Base-by-base conservation (phyloP, 2,113 vertebrate genomes). In the Cyprinus carpio region DNA sequence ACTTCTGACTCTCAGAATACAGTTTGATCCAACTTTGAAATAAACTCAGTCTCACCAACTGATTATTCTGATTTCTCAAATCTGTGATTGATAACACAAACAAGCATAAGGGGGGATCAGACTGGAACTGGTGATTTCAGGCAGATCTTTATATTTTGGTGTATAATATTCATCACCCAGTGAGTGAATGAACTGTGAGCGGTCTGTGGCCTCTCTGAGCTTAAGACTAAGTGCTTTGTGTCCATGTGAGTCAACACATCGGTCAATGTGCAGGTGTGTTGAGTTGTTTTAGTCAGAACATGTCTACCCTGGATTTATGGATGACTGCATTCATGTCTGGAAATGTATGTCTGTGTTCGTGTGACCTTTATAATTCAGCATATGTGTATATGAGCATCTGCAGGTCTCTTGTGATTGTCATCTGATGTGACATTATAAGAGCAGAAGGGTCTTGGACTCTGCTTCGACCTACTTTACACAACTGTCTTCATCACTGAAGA, bases 391-490 rank as follows among this genome's bases (percentile, higher is more conserved):
- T 40, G 49, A 54, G 27, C 49, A 25, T 82, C 65, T 82, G 3
- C 46, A 72, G 23, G 81, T 37, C 46, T 72, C 67, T 15, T 40
- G 7, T n/a, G 20, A 77, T 40, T 8, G 40, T 40, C 40, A 87
- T 89, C 51, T 75, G 79, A 86, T 62, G 76, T 87, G 84, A 88
- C 87, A 85, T 74, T 87, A 88, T 85, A 76, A 62, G 83, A 81
- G 40, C 65, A 29, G 69, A 80, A 75, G 75, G 67, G 25, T 79
- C 74, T 76, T 51, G 4, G 40, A 83, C 27, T 65, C 74, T 82
- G 34, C 5, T 79, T 77, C 74, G 82, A 87, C 86, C 81, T 62
- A 76, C 34, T 82, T 51, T 85, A 75, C 31, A 71, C 71, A 40
- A 69, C 37, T 31, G 62, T 23, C 51, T 77, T 81, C n/a, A 79